phyloP scores from a whole-genome alignment of 2,888 invertebrate genomes.

The Leucophora obtusa region DNA sequence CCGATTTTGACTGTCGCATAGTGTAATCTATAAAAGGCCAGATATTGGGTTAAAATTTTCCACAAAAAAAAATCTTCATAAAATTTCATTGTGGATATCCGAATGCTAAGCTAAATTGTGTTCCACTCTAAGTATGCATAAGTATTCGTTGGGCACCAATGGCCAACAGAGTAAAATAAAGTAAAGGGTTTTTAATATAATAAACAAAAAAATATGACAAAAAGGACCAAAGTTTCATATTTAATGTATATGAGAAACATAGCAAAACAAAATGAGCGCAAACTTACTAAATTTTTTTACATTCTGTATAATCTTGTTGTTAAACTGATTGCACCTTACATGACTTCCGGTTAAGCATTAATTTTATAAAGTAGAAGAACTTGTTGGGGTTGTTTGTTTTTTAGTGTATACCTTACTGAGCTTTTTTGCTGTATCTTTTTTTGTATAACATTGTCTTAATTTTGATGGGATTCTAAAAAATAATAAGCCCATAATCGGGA shows the following conservation, averaged over 20 bases:
- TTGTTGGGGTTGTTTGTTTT: slow-evolving; percentile 37
- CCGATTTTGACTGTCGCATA: no score
- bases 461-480: no score
- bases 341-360: slow-evolving; percentile 57
- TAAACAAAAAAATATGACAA: slow-evolving; percentile 29
- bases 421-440: not conserved
- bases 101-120: no score
- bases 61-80: no score
- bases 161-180: slow-evolving; percentile 43
- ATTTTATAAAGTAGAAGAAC: slow-evolving; percentile 50
- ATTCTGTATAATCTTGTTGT: slow-evolving; percentile 40
- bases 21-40: no score
- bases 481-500: no score
- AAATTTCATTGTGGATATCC: no score
- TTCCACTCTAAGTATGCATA: not conserved
- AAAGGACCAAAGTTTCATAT: slow-evolving; percentile 16
- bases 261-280: slow-evolving; percentile 13
- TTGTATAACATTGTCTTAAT: not conserved
- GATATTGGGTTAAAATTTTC: no score
- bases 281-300: slow-evolving; percentile 1
- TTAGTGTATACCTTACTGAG: not conserved
- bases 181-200: slow-evolving; percentile 30
- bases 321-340: slow-evolving; percentile 57
- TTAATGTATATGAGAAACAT: not conserved
- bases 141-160: slow-evolving; percentile 41